Evolutionary conservation across 2,888 invertebrate species (phyloP).

Genomic region (Caenorhabditis parvicauda): DNA sequence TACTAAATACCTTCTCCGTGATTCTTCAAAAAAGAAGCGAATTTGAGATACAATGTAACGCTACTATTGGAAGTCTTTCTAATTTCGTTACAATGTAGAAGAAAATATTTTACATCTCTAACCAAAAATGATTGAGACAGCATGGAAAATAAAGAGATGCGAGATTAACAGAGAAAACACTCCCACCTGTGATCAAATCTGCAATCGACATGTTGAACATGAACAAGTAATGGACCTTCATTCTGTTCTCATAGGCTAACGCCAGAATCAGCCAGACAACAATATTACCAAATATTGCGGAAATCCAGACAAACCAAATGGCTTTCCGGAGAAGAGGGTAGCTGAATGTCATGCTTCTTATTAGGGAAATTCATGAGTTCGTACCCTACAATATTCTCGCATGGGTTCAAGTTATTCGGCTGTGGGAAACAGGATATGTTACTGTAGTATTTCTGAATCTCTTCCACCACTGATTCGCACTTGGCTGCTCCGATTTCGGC

Average conservation of each 20-base stretch:
- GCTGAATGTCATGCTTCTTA: slow-evolving; percentile 9
- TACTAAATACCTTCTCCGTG: too few relatives aligned
- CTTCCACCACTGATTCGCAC: slow-evolving; percentile 28
- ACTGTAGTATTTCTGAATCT: slow-evolving; percentile 34
- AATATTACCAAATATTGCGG: slow-evolving; percentile 85
- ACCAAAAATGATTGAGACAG: too few relatives aligned
- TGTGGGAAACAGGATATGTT: slow-evolving; percentile 67
- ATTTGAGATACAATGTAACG: too few relatives aligned
- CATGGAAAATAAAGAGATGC: too few relatives aligned
- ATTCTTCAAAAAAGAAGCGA: too few relatives aligned
- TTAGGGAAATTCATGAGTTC: background rate
- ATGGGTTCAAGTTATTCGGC: slow-evolving; percentile 81
- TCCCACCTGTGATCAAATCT: slow-evolving; percentile 87
- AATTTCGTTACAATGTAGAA: too few relatives aligned
- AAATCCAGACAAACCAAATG: slow-evolving; percentile 92
- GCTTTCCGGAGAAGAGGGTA: slow-evolving; percentile 67
- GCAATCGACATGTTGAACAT: slow-evolving; percentile 94
- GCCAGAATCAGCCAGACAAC: slow-evolving; percentile 70
- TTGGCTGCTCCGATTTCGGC: slow-evolving; percentile 29
- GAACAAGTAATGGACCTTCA: slow-evolving; percentile 92
- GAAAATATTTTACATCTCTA: too few relatives aligned
- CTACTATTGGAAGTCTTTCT: too few relatives aligned
- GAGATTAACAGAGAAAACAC: slow-evolving; percentile 1
- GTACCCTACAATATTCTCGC: slow-evolving; percentile 82
- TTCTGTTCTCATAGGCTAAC: slow-evolving; percentile 63